Conservation (phyloP, 2,888 invertebrate species). For the Ennomos quercinarius region DNA sequence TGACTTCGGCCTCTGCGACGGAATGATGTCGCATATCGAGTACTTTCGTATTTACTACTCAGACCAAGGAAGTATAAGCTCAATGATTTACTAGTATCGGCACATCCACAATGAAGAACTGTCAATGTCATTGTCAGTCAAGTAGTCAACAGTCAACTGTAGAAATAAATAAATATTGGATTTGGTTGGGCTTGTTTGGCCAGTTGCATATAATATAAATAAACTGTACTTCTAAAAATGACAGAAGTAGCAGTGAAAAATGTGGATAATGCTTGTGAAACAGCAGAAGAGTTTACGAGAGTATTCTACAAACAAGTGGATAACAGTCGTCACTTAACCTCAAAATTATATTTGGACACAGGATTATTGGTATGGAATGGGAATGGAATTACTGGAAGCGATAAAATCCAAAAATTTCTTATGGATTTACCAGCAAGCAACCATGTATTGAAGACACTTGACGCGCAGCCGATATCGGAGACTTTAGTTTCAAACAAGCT, state of each 20-base stretch:
- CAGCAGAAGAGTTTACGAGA: constrained; percentile 95
- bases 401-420: constrained; percentile 94
- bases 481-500: constrained; percentile 90
- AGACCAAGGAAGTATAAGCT: no score
- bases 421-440: constrained; percentile 93
- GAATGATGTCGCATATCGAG: no score
- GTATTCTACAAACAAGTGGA: constrained; percentile 96
- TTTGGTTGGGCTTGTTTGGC: no score
- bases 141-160: no score
- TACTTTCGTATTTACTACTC: no score
- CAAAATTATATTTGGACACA: constrained; percentile 92
- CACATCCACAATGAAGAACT: no score
- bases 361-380: constrained; percentile 97
- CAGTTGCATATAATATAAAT: no score
- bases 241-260: constrained; percentile 86
- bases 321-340: constrained; percentile 92
- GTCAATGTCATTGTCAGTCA: no score
- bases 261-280: constrained; percentile 92
- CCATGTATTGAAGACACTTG: constrained; percentile 91
- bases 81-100: no score
- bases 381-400: constrained; percentile 92
- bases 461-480: constrained; percentile 94
- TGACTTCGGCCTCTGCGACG: no score
- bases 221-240: constrained; percentile 47
- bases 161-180: no score